phyloP scores from a whole-genome alignment of 2,113 vertebrate species.

The human region DNA sequence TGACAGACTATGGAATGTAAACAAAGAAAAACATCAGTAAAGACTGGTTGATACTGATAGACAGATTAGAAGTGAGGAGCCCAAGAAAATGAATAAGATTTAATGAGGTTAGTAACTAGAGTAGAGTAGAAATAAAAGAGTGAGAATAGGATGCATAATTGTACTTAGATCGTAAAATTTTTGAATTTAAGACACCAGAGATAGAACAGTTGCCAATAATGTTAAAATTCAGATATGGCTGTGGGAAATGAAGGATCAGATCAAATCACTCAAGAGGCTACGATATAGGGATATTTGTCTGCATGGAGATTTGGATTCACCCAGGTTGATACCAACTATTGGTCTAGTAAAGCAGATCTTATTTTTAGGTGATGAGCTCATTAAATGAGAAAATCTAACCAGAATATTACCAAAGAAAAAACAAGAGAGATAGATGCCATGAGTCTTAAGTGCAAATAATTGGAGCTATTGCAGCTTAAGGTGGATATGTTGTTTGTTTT shows the following conservation, averaged over 20 bases:
- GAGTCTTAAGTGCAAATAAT: not conserved
- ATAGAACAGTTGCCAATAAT: not conserved
- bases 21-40: not conserved
- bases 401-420: not conserved
- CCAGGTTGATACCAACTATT: not conserved
- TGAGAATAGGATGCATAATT: not conserved
- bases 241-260: not conserved
- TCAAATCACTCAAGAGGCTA: not conserved
- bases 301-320: not conserved
- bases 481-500: not conserved
- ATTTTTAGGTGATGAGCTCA: not conserved
- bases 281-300: not conserved
- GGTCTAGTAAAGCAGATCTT: not conserved
- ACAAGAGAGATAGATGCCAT: not conserved
- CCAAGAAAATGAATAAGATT: not conserved
- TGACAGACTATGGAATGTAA: not conserved
- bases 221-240: not conserved
- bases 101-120: not conserved
- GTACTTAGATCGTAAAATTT: not conserved
- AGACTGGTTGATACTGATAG: not conserved
- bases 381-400: not conserved
- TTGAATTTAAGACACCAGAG: not conserved
- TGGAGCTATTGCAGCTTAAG: not conserved
- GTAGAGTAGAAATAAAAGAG: not conserved
- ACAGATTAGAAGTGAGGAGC: not conserved